Evolutionary conservation across 2,888 invertebrate species (phyloP), one percentile per base, ranked within the genome.

Genomic region (Yponomeuta plumbellus): DNA sequence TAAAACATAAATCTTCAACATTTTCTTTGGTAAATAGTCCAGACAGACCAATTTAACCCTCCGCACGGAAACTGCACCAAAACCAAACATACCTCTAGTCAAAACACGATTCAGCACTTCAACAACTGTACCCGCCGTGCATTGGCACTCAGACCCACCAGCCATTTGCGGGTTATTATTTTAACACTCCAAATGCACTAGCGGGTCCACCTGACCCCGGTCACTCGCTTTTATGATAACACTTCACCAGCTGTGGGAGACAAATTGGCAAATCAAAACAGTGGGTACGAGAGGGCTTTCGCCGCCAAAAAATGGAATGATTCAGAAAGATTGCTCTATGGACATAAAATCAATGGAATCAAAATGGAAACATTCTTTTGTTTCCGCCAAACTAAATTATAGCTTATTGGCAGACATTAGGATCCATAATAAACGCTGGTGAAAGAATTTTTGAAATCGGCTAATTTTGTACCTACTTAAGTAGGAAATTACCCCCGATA

Each of bases 151-250:
- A 52, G 44, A 52, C 17, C 44, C 44, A 52, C 44, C 44, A 52
- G 44, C 80, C 85, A 84, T 85, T 86, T 82, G 77, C 70, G 74
- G 66, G 72, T 61, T 87, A 80, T 88, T 89, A 83, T 88, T 81
- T 75, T 80, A 80, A 71, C 86, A 81, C 84, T 85, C 75, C 73
- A 82, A 84, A 72, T 87, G 85, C 87, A 85, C 81, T 61, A 61
- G 61, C 77, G 73, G 44, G 79, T 78, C 77, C 80, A 76, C 76
- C 75, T 77, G 78, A 75, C 74, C 72, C 65, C 44, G 44, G 44
- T 52, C 44, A 52, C 44, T 52, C 44, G 44, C 44, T 52, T 13
- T 17, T 52, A 17, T 17, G 44, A 52, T 52, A 52, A 52, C 44
- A 52, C 44, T 52, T 17, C 44, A 17, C 44, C 44, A 17, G 44